These are phyloP conservation scores for Pterostichus niger DNA, from an alignment of 2,888 invertebrate genomes.

Conservation along the genomic window DNA sequence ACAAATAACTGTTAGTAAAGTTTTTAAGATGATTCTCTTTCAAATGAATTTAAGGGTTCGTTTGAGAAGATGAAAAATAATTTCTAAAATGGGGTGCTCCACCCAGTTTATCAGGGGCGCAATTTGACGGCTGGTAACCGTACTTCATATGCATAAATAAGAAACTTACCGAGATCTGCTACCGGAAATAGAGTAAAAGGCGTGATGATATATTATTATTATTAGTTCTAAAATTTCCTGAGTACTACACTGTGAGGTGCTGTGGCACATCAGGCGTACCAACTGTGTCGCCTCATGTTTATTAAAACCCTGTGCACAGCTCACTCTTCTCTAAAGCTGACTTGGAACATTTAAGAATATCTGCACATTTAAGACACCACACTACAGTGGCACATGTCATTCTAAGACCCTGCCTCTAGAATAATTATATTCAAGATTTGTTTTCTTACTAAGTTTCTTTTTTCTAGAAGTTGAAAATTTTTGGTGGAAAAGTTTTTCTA, in stretches of 20 bases:
- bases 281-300: slow-evolving; percentile 29
- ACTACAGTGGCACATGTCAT: slow-evolving; percentile 4
- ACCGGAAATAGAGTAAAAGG: too few relatives aligned
- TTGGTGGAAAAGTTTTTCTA: slow-evolving; percentile 15
- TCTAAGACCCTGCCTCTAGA: not conserved
- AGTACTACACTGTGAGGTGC: not conserved
- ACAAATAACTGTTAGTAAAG: too few relatives aligned
- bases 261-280: not conserved
- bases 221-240: slow-evolving; percentile 1
- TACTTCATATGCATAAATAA: too few relatives aligned
- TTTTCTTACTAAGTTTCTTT: not conserved
- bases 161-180: too few relatives aligned
- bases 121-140: too few relatives aligned
- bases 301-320: slow-evolving; percentile 5
- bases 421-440: slow-evolving; percentile 26
- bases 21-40: too few relatives aligned
- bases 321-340: not conserved
- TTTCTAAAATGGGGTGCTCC: too few relatives aligned
- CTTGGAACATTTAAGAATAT: slow-evolving; percentile 15
- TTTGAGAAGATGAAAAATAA: too few relatives aligned
- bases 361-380: slow-evolving; percentile 32
- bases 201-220: too few relatives aligned
- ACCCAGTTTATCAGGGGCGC: too few relatives aligned
- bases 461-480: not conserved
- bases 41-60: too few relatives aligned